Evolutionary conservation across 1,140 invertebrate species (phyloP).

Genomic region (Teleopsis dalmanni): DNA sequence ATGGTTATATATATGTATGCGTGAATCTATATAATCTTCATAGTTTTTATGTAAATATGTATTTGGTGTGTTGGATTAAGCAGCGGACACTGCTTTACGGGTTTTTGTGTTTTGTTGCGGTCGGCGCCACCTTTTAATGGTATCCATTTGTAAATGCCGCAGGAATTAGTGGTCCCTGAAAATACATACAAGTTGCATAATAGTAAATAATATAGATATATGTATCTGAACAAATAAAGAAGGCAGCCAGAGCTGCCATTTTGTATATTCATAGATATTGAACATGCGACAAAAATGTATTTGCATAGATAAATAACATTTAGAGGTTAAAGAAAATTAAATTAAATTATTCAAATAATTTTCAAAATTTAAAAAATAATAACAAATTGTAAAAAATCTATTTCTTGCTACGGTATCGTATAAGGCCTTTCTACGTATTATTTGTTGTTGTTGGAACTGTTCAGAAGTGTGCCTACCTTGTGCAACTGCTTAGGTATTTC

Average conservation of each 20-base stretch:
- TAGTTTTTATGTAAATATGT: slow-evolving; percentile 4
- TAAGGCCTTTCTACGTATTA: too few species aligned
- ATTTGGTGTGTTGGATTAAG: slow-evolving; percentile 6
- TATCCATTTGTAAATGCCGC: slow-evolving; percentile 90
- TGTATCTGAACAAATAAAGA: background rate
- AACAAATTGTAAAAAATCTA: too few species aligned
- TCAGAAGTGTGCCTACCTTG: slow-evolving; percentile 30
- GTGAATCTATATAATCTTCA: slow-evolving; percentile 1
- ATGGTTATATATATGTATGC: slow-evolving; percentile 2
- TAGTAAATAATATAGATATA: too few species aligned
- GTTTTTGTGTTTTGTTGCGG: slow-evolving; percentile 31
- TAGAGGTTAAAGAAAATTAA: too few species aligned
- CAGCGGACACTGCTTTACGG: background rate
- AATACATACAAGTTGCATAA: slow-evolving; percentile 18
- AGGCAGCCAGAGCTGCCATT: background rate
- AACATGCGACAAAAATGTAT: background rate
- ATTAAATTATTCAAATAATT: too few species aligned
- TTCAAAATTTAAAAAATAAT: too few species aligned
- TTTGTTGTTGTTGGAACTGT: too few species aligned
- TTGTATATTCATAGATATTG: too few species aligned
- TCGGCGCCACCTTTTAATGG: slow-evolving; percentile 62
- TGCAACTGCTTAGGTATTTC: slow-evolving; percentile 41
- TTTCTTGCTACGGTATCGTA: too few species aligned
- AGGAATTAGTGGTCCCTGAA: slow-evolving; percentile 83
- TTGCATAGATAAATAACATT: too few species aligned